Conservation (phyloP, 2,888 invertebrate genomes). For the Drosophila acutilabella region DNA sequence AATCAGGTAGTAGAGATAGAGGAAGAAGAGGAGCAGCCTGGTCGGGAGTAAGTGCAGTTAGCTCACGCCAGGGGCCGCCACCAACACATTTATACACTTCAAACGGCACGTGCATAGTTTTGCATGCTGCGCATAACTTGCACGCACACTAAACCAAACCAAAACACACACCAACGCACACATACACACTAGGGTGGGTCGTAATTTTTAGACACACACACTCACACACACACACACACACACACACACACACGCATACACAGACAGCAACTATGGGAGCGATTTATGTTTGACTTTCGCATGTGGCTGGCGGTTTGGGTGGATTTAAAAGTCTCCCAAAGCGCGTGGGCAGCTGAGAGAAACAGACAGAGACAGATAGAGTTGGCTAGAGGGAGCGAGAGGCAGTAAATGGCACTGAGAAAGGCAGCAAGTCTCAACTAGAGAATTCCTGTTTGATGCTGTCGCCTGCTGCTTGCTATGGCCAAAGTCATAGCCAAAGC, state of each 20-base stretch:
- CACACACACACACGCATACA: constrained; percentile 29
- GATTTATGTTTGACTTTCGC: constrained; percentile 82
- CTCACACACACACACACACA: constrained; percentile 41
- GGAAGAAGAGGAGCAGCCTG: not conserved
- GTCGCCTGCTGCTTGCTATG: constrained; percentile 54
- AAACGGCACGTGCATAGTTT: constrained; percentile 79
- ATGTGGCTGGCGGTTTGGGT: constrained; percentile 76
- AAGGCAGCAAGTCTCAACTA: constrained; percentile 44
- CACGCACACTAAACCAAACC: constrained; percentile 43
- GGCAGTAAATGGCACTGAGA: not conserved
- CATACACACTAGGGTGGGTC: constrained; percentile 36
- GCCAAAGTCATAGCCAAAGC: constrained; percentile 12
- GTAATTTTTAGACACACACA: constrained; percentile 64
- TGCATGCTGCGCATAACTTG: constrained; percentile 79
- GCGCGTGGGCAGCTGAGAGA: constrained; percentile 32
- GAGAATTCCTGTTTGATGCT: constrained; percentile 43
- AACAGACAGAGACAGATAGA: not conserved
- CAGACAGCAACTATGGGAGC: constrained; percentile 48
- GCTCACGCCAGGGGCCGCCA: constrained; percentile 67
- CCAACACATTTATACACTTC: constrained; percentile 77
- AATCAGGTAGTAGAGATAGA: constrained; percentile 6
- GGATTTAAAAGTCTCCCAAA: constrained; percentile 64
- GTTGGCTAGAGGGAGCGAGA: not conserved
- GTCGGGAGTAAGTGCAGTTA: constrained; percentile 19
- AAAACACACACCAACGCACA: constrained; percentile 18